Conservation (phyloP, 2,113 vertebrate species). For the Solea solea region DNA sequence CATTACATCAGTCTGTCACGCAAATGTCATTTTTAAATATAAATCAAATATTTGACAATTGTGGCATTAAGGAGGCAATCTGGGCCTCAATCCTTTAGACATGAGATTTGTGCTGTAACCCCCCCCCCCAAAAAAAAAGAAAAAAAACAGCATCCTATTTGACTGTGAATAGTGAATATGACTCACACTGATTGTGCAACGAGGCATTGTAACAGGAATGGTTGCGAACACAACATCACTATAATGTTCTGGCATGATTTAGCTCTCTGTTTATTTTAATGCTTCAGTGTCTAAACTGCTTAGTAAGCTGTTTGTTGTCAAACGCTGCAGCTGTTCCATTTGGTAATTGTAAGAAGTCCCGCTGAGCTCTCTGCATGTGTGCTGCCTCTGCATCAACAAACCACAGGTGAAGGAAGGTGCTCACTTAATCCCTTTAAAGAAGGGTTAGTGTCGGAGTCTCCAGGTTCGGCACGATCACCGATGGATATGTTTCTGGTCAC, state of each 20-base stretch:
- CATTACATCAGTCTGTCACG: background rate
- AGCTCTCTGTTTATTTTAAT: constrained; percentile 44
- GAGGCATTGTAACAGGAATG: background rate
- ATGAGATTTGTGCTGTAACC: background rate
- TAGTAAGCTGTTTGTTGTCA: constrained; percentile 31
- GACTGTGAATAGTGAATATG: constrained; percentile 8
- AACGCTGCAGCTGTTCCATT: constrained; percentile 45
- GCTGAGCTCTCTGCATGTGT: constrained; percentile 15
- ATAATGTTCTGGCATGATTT: constrained; percentile 52
- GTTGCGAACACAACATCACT: constrained; percentile 27
- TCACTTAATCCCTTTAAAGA: background rate
- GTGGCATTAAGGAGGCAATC: background rate
- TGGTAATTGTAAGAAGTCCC: constrained; percentile 37
- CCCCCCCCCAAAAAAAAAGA: no score
- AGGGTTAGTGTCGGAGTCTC: background rate
- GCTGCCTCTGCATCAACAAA: constrained; percentile 29
- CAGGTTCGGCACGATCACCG: background rate
- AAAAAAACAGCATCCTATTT: background rate
- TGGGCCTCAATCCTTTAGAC: background rate
- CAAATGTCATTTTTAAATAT: background rate
- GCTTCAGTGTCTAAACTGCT: constrained; percentile 47
- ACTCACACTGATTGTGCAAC: constrained; percentile 12
- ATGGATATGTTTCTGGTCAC: background rate
- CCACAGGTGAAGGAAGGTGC: constrained; percentile 26
- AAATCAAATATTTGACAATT: constrained; percentile 4